These are phyloP conservation scores for Holothuria glaberrima DNA, from an alignment of 35 echinoderm and acorn worm species.

Conservation along the genomic window DNA sequence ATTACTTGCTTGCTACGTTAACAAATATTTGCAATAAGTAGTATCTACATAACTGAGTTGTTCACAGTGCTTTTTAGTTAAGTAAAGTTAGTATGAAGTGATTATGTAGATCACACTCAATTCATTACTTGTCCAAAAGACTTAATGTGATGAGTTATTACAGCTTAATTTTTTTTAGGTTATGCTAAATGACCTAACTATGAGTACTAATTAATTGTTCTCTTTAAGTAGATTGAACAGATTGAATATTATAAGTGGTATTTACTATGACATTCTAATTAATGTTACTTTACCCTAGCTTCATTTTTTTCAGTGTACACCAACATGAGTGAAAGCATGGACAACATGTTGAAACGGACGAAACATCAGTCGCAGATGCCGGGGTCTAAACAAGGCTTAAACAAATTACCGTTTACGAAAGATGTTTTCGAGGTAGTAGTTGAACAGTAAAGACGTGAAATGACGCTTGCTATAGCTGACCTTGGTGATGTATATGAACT, in stretches of 20 bases:
- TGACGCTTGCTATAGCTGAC: slow-evolving; percentile 6
- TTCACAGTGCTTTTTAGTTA: slow-evolving; percentile 9
- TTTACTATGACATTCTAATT: slow-evolving; percentile 1
- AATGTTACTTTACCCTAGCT: background rate
- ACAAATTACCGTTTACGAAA: slow-evolving; percentile 22
- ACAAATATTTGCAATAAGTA: background rate
- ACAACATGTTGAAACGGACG: background rate
- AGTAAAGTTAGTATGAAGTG: background rate
- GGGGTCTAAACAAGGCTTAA: background rate
- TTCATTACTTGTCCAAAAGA: background rate
- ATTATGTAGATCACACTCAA: background rate
- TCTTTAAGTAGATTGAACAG: background rate
- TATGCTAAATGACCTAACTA: background rate
- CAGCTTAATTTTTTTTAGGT: slow-evolving; percentile 10
- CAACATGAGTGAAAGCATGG: slow-evolving; percentile 30
- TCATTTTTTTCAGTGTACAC: slow-evolving; percentile 15
- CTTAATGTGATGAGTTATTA: background rate
- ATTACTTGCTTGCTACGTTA: background rate
- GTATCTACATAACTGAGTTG: background rate
- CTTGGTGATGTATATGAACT: slow-evolving; percentile 19
- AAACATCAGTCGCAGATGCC: background rate
- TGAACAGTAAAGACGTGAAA: background rate
- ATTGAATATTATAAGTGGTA: slow-evolving; percentile 11
- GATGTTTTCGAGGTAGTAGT: slow-evolving; percentile 12
- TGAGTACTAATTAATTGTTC: slow-evolving; percentile 14